Conservation (phyloP, 2,113 vertebrate species). For the Thamnophis sirtalis region DNA sequence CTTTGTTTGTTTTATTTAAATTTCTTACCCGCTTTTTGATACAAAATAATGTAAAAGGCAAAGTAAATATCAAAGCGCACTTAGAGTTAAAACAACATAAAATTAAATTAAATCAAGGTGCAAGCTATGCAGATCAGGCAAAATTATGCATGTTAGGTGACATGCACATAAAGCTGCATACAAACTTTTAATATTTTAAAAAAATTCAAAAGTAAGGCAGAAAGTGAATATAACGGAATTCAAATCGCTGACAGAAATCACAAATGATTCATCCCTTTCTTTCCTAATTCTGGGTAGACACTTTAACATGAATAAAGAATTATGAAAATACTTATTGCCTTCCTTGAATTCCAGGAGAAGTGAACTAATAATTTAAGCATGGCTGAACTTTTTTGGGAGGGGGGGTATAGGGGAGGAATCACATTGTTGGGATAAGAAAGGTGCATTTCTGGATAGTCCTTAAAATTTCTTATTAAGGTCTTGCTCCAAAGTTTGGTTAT, state of each 20-base stretch:
- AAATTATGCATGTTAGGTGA: background rate
- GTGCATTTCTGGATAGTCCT: background rate
- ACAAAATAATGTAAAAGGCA: background rate
- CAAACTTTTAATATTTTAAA: background rate
- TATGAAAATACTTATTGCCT: background rate
- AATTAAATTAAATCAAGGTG: background rate
- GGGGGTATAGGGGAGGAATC: background rate
- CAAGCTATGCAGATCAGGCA: background rate
- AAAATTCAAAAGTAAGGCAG: background rate
- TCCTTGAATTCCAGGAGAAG: background rate
- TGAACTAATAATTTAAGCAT: background rate
- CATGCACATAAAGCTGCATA: background rate
- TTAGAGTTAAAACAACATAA: background rate
- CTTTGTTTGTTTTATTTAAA: background rate
- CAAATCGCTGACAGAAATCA: background rate
- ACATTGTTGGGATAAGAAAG: background rate
- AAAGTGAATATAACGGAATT: background rate
- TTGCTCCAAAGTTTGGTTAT: background rate
- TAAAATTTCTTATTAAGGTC: background rate
- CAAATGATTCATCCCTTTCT: background rate
- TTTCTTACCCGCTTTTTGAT: background rate
- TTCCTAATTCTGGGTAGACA: background rate
- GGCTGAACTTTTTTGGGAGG: background rate
- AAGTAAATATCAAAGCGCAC: background rate
- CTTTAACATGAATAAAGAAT: background rate